phyloP scores from a whole-genome alignment of 2,797 vertebrate species.

The Phrynocephalus forsythii region DNA sequence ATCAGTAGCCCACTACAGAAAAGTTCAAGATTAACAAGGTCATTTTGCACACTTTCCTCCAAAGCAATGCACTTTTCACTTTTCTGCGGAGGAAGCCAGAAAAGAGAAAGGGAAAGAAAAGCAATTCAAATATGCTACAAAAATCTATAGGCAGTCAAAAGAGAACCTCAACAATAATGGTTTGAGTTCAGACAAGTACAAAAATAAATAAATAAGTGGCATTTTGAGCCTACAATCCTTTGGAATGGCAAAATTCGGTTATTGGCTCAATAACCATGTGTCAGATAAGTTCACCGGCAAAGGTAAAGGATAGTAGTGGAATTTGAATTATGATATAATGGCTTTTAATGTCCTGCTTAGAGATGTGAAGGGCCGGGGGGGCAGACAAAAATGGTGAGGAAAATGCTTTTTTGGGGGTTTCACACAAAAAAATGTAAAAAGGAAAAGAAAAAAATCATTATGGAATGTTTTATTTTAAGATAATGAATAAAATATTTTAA shows the following conservation, averaged over 20 bases:
- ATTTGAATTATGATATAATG: not conserved
- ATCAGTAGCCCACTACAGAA: not conserved
- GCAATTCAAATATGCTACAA: conserved; percentile 12
- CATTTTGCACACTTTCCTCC: not conserved
- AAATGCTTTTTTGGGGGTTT: no score
- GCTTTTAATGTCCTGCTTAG: not conserved
- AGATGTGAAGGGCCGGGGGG: no score
- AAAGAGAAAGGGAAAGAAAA: not conserved
- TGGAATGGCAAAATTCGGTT: not conserved
- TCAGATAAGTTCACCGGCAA: conserved; percentile 3
- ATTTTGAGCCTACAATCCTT: not conserved
- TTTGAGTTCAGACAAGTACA: not conserved
- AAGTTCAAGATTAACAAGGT: conserved; percentile 24
- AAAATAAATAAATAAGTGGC: not conserved
- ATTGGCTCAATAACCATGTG: conserved; percentile 5
- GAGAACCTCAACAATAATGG: not conserved
- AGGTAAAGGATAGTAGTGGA: not conserved
- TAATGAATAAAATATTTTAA: no score
- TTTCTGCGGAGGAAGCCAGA: not conserved
- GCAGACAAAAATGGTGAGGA: no score
- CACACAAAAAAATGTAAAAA: no score
- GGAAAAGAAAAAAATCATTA: no score
- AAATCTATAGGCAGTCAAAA: conserved; percentile 14
- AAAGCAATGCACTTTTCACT: conserved; percentile 6
- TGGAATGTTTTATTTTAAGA: no score